phyloP scores from a whole-genome alignment of 2,888 invertebrate genomes.

The Ophion ellenae region DNA sequence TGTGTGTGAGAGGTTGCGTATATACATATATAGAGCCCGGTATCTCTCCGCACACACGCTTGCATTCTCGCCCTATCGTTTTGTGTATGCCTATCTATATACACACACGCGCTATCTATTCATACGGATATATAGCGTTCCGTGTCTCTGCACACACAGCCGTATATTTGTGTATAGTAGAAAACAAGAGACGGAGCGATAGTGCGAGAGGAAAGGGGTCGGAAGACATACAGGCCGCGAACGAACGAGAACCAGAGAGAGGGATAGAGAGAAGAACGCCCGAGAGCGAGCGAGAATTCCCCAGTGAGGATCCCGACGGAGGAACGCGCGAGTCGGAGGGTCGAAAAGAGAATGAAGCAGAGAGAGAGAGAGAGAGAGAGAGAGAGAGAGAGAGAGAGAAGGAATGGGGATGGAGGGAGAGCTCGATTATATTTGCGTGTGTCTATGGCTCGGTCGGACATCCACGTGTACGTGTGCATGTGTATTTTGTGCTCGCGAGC shows the following conservation, averaged over 20 bases:
- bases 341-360: no score
- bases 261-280: constrained; percentile 13
- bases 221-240: constrained; percentile 29
- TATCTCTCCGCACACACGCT: constrained; percentile 61
- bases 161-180: constrained; percentile 33
- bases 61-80: constrained; percentile 61
- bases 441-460: background rate
- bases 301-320: constrained; percentile 56
- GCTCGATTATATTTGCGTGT: background rate
- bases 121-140: background rate
- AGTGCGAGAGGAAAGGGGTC: constrained; percentile 27
- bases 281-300: constrained; percentile 53
- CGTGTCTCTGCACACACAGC: background rate
- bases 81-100: background rate
- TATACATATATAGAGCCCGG: constrained; percentile 29
- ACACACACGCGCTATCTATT: background rate
- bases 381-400: constrained; percentile 15
- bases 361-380: no score
- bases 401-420: background rate
- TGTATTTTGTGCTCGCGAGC: constrained; percentile 43
- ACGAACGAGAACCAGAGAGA: constrained; percentile 42
- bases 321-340: constrained; percentile 52
- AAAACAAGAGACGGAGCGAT: constrained; percentile 6
- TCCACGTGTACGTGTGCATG: background rate
- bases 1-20: constrained; percentile 1